phyloP scores from a whole-genome alignment of 2,797 vertebrate species.

The Tragopan temminckii region DNA sequence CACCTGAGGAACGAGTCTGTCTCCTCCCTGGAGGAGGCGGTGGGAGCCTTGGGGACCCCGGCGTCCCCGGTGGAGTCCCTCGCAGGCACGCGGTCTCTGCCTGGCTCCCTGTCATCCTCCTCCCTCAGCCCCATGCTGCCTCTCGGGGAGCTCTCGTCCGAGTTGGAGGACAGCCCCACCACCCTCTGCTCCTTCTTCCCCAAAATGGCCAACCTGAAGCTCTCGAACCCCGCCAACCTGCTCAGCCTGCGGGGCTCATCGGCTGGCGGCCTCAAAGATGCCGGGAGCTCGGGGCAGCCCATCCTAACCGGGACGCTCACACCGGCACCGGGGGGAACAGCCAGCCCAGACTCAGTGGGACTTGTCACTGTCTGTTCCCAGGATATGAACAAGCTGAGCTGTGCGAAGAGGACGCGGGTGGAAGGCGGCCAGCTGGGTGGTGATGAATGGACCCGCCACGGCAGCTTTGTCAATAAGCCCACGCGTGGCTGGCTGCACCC shows the following conservation, averaged over 20 bases:
- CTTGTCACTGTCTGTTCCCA: slow-evolving; percentile 88
- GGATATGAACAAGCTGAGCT: slow-evolving; percentile 99
- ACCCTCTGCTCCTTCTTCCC: slow-evolving; percentile 98
- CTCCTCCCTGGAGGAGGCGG: slow-evolving; percentile 87
- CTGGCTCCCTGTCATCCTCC: slow-evolving; percentile 82
- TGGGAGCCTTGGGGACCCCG: slow-evolving; percentile 68
- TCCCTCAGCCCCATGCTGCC: slow-evolving; percentile 86
- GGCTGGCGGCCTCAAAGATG: not conserved
- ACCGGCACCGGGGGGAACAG: not conserved
- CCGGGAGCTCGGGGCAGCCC: not conserved
- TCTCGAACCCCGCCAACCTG: slow-evolving; percentile 88
- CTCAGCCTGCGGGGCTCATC: slow-evolving; percentile 79
- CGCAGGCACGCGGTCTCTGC: slow-evolving; percentile 60
- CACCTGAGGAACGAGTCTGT: slow-evolving; percentile 94
- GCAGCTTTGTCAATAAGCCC: slow-evolving; percentile 98
- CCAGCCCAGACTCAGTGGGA: slow-evolving; percentile 37
- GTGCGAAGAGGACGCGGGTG: slow-evolving; percentile 94
- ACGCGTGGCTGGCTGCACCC: slow-evolving; percentile 96
- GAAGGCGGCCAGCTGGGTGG: slow-evolving; percentile 98
- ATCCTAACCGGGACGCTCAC: not conserved
- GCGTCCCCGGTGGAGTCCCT: slow-evolving; percentile 75
- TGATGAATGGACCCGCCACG: slow-evolving; percentile 97
- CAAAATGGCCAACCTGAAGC: slow-evolving; percentile 91
- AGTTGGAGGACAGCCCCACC: slow-evolving; percentile 91
- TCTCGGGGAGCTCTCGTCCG: slow-evolving; percentile 58